phyloP scores from a whole-genome alignment of 2,113 vertebrate genomes.

The Porphyrio hochstetteri region DNA sequence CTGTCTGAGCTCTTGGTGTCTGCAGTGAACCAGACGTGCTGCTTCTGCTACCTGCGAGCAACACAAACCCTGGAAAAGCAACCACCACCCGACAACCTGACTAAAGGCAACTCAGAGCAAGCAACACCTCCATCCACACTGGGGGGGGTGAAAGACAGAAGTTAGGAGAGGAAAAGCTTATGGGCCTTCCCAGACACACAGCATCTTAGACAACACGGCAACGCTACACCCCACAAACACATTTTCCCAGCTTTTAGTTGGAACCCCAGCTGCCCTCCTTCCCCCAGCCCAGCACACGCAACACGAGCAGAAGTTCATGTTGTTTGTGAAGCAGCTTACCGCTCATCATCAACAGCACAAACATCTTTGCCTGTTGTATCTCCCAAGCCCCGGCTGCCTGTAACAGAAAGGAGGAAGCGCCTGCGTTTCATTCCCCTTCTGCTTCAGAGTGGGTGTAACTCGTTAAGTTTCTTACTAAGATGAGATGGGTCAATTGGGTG shows the following conservation, averaged over 20 bases:
- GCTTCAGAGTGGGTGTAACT: constrained; percentile 75
- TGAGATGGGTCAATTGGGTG: constrained; percentile 76
- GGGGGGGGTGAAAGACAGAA: background rate
- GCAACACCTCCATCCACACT: background rate
- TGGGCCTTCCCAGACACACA: accelerated
- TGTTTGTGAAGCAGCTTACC: constrained; percentile 29
- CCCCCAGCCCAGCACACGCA: background rate
- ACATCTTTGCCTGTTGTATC: background rate
- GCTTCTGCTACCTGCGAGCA: background rate
- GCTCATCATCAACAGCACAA: constrained; percentile 34
- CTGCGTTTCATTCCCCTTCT: constrained; percentile 55
- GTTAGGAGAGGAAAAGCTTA: background rate
- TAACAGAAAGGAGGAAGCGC: constrained; percentile 68
- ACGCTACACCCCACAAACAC: background rate
- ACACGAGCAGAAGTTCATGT: background rate
- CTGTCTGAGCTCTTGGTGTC: background rate
- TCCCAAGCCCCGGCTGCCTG: constrained; percentile 37
- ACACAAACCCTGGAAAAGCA: background rate
- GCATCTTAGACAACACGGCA: background rate
- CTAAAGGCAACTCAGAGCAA: background rate
- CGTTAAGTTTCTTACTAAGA: constrained; percentile 64
- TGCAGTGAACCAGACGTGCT: background rate
- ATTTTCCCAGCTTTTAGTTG: background rate
- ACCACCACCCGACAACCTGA: background rate
- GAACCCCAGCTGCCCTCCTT: background rate